These are phyloP conservation scores for Argya squamiceps DNA, from an alignment of 2,797 vertebrate species.

Conservation along the genomic window DNA sequence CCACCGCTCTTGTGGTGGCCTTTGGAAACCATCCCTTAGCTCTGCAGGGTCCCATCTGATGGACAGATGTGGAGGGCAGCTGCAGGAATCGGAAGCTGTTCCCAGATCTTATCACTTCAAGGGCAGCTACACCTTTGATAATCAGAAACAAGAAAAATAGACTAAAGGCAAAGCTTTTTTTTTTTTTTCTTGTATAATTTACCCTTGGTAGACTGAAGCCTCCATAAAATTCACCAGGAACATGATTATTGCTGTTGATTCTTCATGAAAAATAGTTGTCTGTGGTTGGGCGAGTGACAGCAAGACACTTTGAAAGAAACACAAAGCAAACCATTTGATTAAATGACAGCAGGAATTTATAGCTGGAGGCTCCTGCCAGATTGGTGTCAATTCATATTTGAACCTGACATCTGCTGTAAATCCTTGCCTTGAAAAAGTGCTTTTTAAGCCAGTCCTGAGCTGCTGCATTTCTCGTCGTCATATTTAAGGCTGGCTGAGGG, in stretches of 20 bases:
- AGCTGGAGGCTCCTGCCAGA: conserved; percentile 32
- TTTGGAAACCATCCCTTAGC: conserved; percentile 14
- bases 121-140: not conserved
- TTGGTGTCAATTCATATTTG: conserved; percentile 35
- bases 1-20: not conserved
- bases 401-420: conserved; percentile 23
- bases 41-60: not conserved
- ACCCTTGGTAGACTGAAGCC: not conserved
- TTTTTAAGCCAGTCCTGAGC: not conserved
- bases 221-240: not conserved
- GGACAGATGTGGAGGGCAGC: not conserved
- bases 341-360: conserved; percentile 33
- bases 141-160: not conserved
- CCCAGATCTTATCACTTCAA: not conserved
- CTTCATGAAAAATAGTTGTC: not conserved
- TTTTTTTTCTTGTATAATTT: not conserved
- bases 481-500: not conserved
- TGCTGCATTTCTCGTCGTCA: not conserved
- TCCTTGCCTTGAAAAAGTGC: conserved; percentile 11
- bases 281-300: not conserved
- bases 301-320: not conserved
- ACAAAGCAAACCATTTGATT: not conserved
- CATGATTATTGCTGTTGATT: not conserved
- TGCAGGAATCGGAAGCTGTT: not conserved
- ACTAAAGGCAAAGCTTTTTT: not conserved